Base-by-base conservation (phyloP, 2,113 vertebrate species). In the Cheilinus undulatus region DNA sequence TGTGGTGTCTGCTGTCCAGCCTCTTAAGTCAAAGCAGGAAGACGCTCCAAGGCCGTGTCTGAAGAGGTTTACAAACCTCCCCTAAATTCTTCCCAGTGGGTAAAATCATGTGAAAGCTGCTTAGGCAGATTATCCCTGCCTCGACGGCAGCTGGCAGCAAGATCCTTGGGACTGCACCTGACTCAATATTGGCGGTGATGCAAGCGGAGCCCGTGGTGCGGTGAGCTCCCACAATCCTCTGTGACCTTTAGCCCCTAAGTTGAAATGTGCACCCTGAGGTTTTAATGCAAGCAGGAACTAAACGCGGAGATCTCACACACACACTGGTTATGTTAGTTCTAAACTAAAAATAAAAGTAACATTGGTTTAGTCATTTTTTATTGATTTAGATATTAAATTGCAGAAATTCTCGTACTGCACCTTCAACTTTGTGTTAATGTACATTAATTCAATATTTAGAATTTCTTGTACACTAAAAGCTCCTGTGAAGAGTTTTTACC, bases 91-190 rank as follows among this genome's bases (percentile, higher is more conserved):
- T 87, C 78, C 75, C 73, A 74, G 84, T 87, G 76, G 80, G 84
- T 87, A 58, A 91, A 91, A 92, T 89, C 84, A 86, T 86, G 89
- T 88, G 82, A 90, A 93, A 92, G 92, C 92, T 91, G 85, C 91
- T 93, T 93, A 93, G 81, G 66, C 84, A 88, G 90, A 92, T 93
- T 92, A 92, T 90, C 88, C 84, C 69, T 77, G 86, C 86, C 86
- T 90, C 66, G 76, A 87, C 76, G 71, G 84, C 89, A 90, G 88
- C 89, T 91, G 85, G 83, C 82, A 85, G 72, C 24, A 64, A 83
- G 86, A 89, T 89, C 86, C 84, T 85, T 85, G 76, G 68, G 81
- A 86, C 80, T 65, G 86, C 87, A 92, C 92, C 90, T 91, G 90
- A 93, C 79, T 88, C 90, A 84, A 74, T 83, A 67, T 71, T 76